Evolutionary conservation across 2,888 invertebrate genomes (phyloP), one percentile per base, ranked within the genome.

Genomic region (Willowsia nigromaculata): DNA sequence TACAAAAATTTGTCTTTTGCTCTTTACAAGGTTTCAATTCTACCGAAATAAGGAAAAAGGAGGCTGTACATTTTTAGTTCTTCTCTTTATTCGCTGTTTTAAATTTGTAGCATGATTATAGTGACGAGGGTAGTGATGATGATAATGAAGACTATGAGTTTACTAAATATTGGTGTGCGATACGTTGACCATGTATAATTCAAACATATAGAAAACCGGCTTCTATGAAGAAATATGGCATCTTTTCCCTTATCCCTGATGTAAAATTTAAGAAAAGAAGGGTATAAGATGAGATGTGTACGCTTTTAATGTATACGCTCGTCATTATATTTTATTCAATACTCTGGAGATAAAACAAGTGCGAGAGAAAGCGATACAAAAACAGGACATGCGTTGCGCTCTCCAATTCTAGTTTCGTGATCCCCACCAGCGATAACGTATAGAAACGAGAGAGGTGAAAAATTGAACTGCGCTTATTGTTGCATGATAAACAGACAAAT

Each of bases 271-370:
- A 43, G 43, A 40, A 37, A 43, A 40, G 18, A 40, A 53, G 30
- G n/a, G n/a, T n/a, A 33, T 33, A 53, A 27, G 33, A 50, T n/a
- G n/a, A 56, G 30, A 53, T 53, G 33, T 25, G 53, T 22, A 76
- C 74, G 62, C 81, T 81, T 81, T 87, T 87, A 87, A 81, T 81
- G 71, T 56, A 74, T 47, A 68, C 27, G 78, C 85, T 85, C 78
- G 78, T 78, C 78, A 78, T 88, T 82, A 88, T 88, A 82, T 59
- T 82, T 88, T 88, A 88, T 88, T 88, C 56, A 88, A 83, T 83
- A 88, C 88, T 88, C 88, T 5, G 27, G 88, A 83, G 88, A 88
- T 53, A 5, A 59, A 40, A 22, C 37, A 33, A 22, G 74, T 40
- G 74, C 27, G 30, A 43, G 74, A 86, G 62, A 85, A 6, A 56